phyloP scores from a whole-genome alignment of 2,888 invertebrate genomes.

The Troides oblongomaculatus region DNA sequence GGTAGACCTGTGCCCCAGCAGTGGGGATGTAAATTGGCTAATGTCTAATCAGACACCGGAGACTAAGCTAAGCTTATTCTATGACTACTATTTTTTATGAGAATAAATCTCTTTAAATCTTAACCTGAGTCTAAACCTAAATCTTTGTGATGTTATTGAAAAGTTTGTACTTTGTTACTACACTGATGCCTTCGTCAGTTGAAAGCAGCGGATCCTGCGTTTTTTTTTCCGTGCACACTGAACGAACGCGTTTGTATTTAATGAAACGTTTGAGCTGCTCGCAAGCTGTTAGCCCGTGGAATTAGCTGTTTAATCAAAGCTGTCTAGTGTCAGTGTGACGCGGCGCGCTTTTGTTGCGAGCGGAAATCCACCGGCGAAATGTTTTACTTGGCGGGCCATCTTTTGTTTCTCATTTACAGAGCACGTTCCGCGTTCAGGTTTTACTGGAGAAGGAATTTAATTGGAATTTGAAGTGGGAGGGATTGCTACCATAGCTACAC shows the following conservation, averaged over 20 bases:
- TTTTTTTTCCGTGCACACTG: slow-evolving; percentile 3
- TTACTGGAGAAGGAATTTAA: slow-evolving; percentile 1
- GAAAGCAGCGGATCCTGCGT: not conserved
- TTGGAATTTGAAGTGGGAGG: slow-evolving; percentile 1
- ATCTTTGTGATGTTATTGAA: too few species aligned
- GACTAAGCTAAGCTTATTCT: too few species aligned
- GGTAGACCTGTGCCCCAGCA: too few species aligned
- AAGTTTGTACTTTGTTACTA: slow-evolving; percentile 3
- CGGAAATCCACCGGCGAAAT: slow-evolving; percentile 12
- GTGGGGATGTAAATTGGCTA: too few species aligned
- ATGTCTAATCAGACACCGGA: too few species aligned
- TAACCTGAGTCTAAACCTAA: too few species aligned
- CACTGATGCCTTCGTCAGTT: not conserved
- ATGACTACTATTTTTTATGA: too few species aligned
- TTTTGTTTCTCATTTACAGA: slow-evolving; percentile 11
- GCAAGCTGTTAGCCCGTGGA: slow-evolving; percentile 8
- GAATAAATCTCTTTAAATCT: too few species aligned
- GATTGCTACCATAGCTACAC: too few species aligned
- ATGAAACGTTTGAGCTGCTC: slow-evolving; percentile 21
- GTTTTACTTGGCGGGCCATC: slow-evolving; percentile 10
- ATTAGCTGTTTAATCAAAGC: slow-evolving; percentile 27
- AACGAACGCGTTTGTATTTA: slow-evolving; percentile 19
- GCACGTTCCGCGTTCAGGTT: not conserved
- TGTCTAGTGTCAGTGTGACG: slow-evolving; percentile 7
- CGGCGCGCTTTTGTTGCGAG: slow-evolving; percentile 18